Evolutionary conservation across 2,113 vertebrate genomes (phyloP).

Genomic region (Morone saxatilis): DNA sequence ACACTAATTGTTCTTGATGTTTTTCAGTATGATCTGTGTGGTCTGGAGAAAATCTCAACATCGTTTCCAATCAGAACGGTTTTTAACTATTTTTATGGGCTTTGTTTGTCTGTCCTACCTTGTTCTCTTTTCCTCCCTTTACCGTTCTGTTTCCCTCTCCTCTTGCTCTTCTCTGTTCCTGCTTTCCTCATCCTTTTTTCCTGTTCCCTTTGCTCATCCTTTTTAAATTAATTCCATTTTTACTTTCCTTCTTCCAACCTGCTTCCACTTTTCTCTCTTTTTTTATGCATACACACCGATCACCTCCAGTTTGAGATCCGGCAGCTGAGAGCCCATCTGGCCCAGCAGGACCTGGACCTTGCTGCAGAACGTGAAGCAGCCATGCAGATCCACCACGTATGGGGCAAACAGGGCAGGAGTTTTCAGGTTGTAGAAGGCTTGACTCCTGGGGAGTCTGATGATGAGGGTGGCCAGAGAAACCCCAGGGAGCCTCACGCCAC

Average conservation of each 20-base stretch:
- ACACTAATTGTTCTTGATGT: neutral
- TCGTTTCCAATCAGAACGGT: neutral
- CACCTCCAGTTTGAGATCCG: slow-evolving; percentile 93
- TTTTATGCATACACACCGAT: neutral
- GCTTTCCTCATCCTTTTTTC: neutral
- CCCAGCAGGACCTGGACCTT: slow-evolving; percentile 96
- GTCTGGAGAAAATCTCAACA: neutral
- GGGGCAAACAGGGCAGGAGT: slow-evolving; percentile 90
- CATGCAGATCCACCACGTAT: slow-evolving; percentile 91
- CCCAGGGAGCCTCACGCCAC: slow-evolving; percentile 82
- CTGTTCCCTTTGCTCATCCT: neutral
- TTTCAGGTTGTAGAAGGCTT: slow-evolving; percentile 90
- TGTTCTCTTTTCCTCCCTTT: neutral
- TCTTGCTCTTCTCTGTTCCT: neutral
- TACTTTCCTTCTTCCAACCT: neutral
- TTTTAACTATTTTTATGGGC: neutral
- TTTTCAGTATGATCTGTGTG: neutral
- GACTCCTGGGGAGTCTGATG: slow-evolving; percentile 88
- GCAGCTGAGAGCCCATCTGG: slow-evolving; percentile 96
- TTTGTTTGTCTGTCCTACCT: neutral
- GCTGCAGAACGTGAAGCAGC: slow-evolving; percentile 94
- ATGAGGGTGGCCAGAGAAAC: slow-evolving; percentile 85
- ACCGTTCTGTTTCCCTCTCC: neutral
- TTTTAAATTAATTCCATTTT: neutral
- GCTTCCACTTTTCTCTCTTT: slow-evolving; percentile 6